Percentiles rank a stretch among this genome's conserved stretches.
Conservation (phyloP, 2,888 invertebrate genomes). For the Muschampia plurimacula region DNA sequence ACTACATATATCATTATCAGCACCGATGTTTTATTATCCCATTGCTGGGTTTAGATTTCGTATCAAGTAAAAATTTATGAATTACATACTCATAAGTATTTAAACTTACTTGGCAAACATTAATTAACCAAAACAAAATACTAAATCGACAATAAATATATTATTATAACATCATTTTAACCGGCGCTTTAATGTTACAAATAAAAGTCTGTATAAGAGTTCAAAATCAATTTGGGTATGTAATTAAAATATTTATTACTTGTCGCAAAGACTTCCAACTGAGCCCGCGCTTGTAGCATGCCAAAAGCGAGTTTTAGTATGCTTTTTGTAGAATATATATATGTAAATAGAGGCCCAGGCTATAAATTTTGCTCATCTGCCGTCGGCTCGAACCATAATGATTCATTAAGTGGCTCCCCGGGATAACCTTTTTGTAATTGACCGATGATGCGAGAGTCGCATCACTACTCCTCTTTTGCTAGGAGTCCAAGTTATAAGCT, state of each 20-base stretch:
- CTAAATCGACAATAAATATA: too few relatives aligned
- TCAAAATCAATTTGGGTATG: slow-evolving; percentile 24
- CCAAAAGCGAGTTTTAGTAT: slow-evolving; percentile 20
- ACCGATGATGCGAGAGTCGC: slow-evolving; percentile 82
- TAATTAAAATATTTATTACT: slow-evolving; percentile 41
- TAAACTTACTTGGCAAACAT: too few relatives aligned
- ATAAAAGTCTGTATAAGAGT: slow-evolving; percentile 5
- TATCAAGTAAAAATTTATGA: too few relatives aligned
- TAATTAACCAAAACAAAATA: too few relatives aligned
- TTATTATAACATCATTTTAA: neutral
- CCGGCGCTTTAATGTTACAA: slow-evolving; percentile 17
- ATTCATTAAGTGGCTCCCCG: slow-evolving; percentile 84
- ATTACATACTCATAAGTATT: too few relatives aligned
- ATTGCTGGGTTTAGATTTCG: too few relatives aligned
- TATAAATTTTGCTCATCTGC: slow-evolving; percentile 74
- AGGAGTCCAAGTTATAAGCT: slow-evolving; percentile 51
- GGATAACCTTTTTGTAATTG: slow-evolving; percentile 85
- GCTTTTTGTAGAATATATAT: slow-evolving; percentile 27
- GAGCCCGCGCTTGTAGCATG: slow-evolving; percentile 26
- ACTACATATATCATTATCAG: too few relatives aligned
- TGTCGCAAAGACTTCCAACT: slow-evolving; percentile 34
- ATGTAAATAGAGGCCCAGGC: slow-evolving; percentile 50
- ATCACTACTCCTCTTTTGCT: slow-evolving; percentile 78
- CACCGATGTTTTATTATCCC: too few relatives aligned
- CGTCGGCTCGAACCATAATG: slow-evolving; percentile 76